Conservation (phyloP, 35 echinoderm and acorn worm genomes). For the Patiria miniata region DNA sequence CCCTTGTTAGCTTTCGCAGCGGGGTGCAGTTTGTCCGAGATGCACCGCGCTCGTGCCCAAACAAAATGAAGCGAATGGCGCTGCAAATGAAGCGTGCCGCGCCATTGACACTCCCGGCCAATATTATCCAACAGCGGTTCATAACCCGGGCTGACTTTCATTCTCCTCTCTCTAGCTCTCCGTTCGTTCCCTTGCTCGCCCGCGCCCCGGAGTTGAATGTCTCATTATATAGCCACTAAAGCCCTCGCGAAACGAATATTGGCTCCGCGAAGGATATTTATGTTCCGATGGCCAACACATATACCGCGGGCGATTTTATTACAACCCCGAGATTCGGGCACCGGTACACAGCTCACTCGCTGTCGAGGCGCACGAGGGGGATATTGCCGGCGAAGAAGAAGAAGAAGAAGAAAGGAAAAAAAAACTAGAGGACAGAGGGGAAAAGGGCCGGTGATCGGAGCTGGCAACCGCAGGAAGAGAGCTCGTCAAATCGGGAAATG, state of each 20-base stretch:
- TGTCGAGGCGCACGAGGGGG: background rate
- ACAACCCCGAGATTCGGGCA: constrained; percentile 1
- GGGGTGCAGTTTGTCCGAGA: background rate
- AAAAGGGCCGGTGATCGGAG: background rate
- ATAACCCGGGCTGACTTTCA: constrained; percentile 20
- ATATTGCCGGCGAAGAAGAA: background rate
- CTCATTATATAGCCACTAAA: constrained; percentile 31
- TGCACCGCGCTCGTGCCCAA: background rate
- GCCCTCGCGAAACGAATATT: constrained; percentile 25
- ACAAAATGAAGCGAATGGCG: constrained; percentile 13
- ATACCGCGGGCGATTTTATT: constrained; percentile 26
- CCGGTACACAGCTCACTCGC: background rate
- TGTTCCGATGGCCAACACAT: constrained; percentile 28
- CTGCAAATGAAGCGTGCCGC: constrained; percentile 19
- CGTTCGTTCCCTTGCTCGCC: background rate
- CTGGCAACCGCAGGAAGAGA: constrained; percentile 20
- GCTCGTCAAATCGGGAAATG: constrained; percentile 32
- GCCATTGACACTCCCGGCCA: constrained; percentile 10
- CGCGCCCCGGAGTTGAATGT: constrained; percentile 4
- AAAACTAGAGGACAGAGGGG: background rate
- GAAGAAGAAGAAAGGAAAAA: no score
- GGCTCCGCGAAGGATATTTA: constrained; percentile 21
- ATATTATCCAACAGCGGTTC: constrained; percentile 14
- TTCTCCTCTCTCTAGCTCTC: background rate
- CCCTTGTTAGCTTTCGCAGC: background rate